Evolutionary conservation across 2,113 vertebrate genomes (phyloP).

Genomic region (Boleophthalmus pectinirostris): DNA sequence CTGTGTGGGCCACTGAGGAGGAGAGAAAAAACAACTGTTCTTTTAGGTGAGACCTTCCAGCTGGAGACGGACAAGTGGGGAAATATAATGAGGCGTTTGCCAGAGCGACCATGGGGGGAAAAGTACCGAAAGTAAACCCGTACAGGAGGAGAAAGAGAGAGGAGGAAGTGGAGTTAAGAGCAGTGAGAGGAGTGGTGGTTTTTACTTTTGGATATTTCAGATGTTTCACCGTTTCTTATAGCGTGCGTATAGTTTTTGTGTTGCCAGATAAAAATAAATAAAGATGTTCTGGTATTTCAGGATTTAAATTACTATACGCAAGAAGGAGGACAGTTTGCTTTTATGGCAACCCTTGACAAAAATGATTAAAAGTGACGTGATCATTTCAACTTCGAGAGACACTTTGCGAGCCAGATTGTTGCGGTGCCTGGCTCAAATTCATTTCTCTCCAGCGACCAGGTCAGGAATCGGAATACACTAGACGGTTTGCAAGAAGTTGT

Average conservation of each 20-base stretch:
- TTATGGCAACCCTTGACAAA: too few relatives aligned
- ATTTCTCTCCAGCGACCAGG: too few relatives aligned
- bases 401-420: too few relatives aligned
- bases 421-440: too few relatives aligned
- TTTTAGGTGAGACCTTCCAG: slow-evolving; percentile 62
- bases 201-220: background rate
- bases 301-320: background rate
- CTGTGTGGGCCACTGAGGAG: slow-evolving; percentile 59
- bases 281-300: background rate
- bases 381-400: too few relatives aligned
- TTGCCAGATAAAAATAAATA: background rate
- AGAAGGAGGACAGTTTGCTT: too few relatives aligned
- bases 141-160: slow-evolving; percentile 25
- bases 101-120: slow-evolving; percentile 39
- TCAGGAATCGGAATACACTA: too few relatives aligned
- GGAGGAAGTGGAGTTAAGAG: slow-evolving; percentile 12
- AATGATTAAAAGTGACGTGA: too few relatives aligned
- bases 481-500: too few relatives aligned
- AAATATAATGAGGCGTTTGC: slow-evolving; percentile 29
- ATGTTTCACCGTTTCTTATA: background rate
- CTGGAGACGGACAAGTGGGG: slow-evolving; percentile 49
- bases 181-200: slow-evolving; percentile 20
- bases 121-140: slow-evolving; percentile 26
- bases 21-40: slow-evolving; percentile 61
- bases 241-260: too few relatives aligned